Conservation (phyloP, 2,888 invertebrate species). For the Cinara cedri region DNA sequence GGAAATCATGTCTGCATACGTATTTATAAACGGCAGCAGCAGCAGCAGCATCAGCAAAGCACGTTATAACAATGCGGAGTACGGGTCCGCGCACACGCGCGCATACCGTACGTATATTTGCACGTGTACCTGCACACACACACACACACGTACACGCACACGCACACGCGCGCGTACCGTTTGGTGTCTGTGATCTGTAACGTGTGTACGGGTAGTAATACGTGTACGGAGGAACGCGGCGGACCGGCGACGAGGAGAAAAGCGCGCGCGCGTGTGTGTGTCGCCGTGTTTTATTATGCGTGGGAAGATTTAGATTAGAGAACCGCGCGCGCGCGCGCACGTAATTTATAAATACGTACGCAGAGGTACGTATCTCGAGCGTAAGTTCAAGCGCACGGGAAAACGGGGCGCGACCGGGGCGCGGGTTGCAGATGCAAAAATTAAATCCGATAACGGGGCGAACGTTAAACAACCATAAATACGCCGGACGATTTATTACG, state of each 20-base stretch:
- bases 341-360: neutral
- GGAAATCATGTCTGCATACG: neutral
- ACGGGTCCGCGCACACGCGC: no score
- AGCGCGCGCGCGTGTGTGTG: no score
- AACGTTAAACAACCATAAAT: slow-evolving; percentile 51
- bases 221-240: neutral
- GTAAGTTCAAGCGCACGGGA: neutral
- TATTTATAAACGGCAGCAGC: neutral
- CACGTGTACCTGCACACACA: no score
- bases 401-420: slow-evolving; percentile 55
- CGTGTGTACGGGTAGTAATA: neutral
- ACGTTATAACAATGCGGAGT: no score
- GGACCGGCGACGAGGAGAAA: slow-evolving; percentile 8
- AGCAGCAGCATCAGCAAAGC: no score
- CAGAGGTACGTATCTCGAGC: no score
- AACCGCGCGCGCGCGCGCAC: neutral
- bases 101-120: no score
- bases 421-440: slow-evolving; percentile 53
- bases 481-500: slow-evolving; percentile 50
- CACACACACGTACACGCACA: no score
- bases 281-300: slow-evolving; percentile 47
- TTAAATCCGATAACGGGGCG: slow-evolving; percentile 54
- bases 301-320: slow-evolving; percentile 57
- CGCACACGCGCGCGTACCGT: no score
- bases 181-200: no score